Percentiles rank a stretch among this genome's conserved stretches.
Evolutionary conservation across 2,113 vertebrate genomes (phyloP).

Genomic region (Tylochromis polylepis): DNA sequence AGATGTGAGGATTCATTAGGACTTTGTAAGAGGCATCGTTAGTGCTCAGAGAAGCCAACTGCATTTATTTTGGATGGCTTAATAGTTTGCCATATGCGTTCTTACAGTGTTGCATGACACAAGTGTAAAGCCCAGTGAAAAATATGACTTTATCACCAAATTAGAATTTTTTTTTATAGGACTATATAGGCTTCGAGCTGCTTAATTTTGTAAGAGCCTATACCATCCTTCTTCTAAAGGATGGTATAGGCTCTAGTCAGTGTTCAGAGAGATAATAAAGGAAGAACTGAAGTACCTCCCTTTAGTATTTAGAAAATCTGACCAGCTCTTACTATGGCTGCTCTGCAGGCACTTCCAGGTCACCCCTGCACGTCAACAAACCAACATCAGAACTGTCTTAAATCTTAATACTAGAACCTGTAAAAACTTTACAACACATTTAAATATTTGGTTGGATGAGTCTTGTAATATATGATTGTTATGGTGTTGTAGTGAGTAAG

Average conservation of each 20-base stretch:
- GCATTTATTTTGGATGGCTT: background rate
- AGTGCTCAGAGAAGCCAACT: background rate
- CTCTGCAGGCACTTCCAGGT: background rate
- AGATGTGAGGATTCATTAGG: background rate
- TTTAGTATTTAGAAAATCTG: background rate
- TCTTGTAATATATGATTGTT: background rate
- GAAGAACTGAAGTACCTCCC: background rate
- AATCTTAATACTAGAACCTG: background rate
- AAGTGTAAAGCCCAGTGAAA: background rate
- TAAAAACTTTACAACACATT: background rate
- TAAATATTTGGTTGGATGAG: background rate
- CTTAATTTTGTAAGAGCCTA: background rate
- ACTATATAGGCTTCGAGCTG: background rate
- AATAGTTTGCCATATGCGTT: background rate
- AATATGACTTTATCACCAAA: background rate
- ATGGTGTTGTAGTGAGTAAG: background rate
- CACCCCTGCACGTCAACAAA: rapidly evolving
- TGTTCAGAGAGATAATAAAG: background rate
- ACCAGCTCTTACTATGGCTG: background rate
- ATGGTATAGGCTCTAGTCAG: background rate
- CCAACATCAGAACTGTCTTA: background rate
- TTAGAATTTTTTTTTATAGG: rapidly evolving
- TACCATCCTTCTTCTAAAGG: background rate
- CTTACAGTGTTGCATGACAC: background rate
- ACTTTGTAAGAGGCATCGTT: background rate